A percentile compares a stretch with the other conserved stretches of the same genome.
phyloP scores from a whole-genome alignment of 2,113 vertebrate genomes.

The Vombatus ursinus region DNA sequence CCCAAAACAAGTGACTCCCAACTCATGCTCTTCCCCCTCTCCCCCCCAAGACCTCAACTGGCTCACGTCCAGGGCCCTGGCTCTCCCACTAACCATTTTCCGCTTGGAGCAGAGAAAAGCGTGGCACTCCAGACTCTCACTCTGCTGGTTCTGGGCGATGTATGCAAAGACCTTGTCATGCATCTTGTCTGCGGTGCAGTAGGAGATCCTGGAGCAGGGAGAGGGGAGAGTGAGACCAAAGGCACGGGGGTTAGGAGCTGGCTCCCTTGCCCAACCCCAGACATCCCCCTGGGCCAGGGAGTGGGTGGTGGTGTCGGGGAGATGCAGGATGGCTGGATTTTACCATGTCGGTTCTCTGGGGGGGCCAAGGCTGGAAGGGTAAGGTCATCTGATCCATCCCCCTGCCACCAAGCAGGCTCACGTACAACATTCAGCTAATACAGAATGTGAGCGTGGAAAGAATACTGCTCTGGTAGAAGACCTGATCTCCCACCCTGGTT shows the following conservation, averaged over 20 bases:
- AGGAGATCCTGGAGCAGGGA: constrained; percentile 91
- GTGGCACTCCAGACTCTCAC: constrained; percentile 95
- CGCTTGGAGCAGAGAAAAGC: constrained; percentile 96
- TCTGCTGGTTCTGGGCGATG: constrained; percentile 97
- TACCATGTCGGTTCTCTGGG: background rate
- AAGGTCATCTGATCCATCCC: background rate
- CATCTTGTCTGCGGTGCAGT: constrained; percentile 98
- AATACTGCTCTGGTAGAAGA: too few relatives aligned
- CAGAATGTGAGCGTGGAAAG: too few relatives aligned
- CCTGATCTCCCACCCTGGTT: background rate
- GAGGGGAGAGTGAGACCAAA: background rate
- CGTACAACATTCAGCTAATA: background rate
- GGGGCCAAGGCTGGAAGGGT: background rate
- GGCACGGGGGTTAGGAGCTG: background rate
- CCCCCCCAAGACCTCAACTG: too few relatives aligned
- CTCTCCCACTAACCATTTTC: constrained; percentile 92
- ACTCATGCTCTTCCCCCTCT: background rate
- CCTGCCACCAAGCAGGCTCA: background rate
- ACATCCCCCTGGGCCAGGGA: background rate
- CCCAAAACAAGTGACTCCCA: background rate
- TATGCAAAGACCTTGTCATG: constrained; percentile 99
- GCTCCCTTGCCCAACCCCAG: background rate
- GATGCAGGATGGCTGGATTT: background rate
- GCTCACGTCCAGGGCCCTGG: background rate
- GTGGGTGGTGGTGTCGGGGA: too few relatives aligned